Evolutionary conservation across 2,888 invertebrate genomes (phyloP).

Genomic region (Eledona agricola): DNA sequence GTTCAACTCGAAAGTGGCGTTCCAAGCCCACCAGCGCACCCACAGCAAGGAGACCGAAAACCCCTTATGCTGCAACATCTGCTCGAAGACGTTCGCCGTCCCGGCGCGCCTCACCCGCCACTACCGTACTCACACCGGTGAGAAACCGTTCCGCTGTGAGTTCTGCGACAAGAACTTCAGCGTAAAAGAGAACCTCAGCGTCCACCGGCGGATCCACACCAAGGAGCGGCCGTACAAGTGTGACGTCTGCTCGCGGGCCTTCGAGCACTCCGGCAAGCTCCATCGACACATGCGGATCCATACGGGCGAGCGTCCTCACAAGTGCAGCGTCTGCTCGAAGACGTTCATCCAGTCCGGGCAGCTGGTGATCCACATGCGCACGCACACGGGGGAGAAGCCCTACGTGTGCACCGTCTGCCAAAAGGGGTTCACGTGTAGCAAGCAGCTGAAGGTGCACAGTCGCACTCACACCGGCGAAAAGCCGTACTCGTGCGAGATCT

Average conservation of each 20-base stretch:
- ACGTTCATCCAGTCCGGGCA: constrained; percentile 93
- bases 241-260: constrained; percentile 86
- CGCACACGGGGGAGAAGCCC: constrained; percentile 87
- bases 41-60: constrained; percentile 64
- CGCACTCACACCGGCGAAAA: constrained; percentile 92
- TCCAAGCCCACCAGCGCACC: constrained; percentile 56
- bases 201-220: constrained; percentile 88
- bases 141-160: constrained; percentile 87
- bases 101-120: constrained; percentile 86
- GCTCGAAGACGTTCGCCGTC: constrained; percentile 89
- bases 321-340: constrained; percentile 86
- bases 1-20: constrained; percentile 57
- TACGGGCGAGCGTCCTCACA: constrained; percentile 89
- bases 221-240: constrained; percentile 92
- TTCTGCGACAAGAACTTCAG: constrained; percentile 93
- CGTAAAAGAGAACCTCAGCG: constrained; percentile 91
- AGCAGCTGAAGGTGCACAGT: constrained; percentile 90
- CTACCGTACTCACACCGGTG: constrained; percentile 90
- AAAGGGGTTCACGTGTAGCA: constrained; percentile 92
- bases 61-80: constrained; percentile 89
- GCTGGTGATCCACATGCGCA: constrained; percentile 88
- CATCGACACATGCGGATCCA: constrained; percentile 92
- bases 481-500: constrained; percentile 91
- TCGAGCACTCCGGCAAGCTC: constrained; percentile 89
- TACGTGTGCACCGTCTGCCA: constrained; percentile 83